These are phyloP conservation scores for Oryzias dopingdopingensis DNA, from an alignment of 2,797 vertebrate genomes.

Conservation along the genomic window DNA sequence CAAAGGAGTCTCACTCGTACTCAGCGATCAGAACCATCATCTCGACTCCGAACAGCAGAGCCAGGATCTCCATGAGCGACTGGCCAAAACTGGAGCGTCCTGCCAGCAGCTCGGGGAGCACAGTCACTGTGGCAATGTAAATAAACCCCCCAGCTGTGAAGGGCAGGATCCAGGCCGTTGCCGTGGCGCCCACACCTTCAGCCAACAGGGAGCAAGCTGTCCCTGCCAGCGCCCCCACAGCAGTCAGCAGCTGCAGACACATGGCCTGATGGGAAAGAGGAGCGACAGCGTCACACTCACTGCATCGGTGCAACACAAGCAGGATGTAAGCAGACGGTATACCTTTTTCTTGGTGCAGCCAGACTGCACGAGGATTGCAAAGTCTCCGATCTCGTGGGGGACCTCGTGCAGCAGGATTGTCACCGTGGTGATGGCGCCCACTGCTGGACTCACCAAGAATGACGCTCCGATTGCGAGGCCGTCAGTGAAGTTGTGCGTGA, in stretches of 20 bases:
- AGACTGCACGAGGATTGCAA: constrained; percentile 91
- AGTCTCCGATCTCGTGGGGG: constrained; percentile 92
- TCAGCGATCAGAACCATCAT: constrained; percentile 95
- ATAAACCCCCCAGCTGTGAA: constrained; percentile 92
- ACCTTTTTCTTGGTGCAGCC: constrained; percentile 92
- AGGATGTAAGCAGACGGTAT: background rate
- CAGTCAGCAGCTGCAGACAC: constrained; percentile 89
- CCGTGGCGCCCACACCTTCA: constrained; percentile 82
- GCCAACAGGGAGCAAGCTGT: constrained; percentile 88
- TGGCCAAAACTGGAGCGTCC: constrained; percentile 83
- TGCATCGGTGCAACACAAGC: background rate
- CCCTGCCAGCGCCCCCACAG: constrained; percentile 86
- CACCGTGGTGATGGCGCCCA: constrained; percentile 86
- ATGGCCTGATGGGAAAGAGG: constrained; percentile 80
- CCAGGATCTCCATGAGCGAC: constrained; percentile 86
- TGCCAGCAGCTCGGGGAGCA: constrained; percentile 87
- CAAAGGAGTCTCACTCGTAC: constrained; percentile 77
- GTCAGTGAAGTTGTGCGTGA: constrained; percentile 92
- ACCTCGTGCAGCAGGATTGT: constrained; percentile 93
- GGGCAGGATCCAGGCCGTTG: constrained; percentile 88
- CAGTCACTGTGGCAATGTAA: constrained; percentile 90
- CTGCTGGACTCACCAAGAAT: constrained; percentile 81
- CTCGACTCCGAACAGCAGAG: constrained; percentile 83
- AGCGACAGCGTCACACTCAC: background rate
- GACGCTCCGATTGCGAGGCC: constrained; percentile 91